These are phyloP conservation scores for Nesidiocoris tenuis DNA, from an alignment of 2,888 invertebrate species.

Conservation along the genomic window DNA sequence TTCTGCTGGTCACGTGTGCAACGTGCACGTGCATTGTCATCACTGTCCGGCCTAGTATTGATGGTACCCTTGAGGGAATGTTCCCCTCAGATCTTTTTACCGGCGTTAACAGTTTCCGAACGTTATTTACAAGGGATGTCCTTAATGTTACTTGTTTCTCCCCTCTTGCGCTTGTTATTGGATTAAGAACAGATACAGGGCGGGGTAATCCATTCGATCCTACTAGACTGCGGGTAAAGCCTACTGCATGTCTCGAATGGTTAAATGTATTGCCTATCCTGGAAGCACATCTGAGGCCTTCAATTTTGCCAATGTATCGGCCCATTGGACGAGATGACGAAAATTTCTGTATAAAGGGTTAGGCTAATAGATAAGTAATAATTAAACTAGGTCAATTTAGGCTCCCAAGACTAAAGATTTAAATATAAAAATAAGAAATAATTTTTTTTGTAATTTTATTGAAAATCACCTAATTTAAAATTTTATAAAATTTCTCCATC, in stretches of 20 bases:
- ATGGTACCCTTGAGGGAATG: conserved; percentile 15
- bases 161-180: not conserved
- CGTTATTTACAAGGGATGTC: not conserved
- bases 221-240: not conserved
- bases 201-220: not conserved
- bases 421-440: too few relatives aligned
- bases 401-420: too few relatives aligned
- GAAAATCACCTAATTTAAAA: too few relatives aligned
- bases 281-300: not conserved
- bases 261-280: not conserved
- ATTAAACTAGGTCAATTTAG: too few relatives aligned
- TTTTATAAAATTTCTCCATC: too few relatives aligned
- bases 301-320: not conserved
- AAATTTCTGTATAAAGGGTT: too few relatives aligned
- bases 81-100: conserved; percentile 21
- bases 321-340: not conserved
- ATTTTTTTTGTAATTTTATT: too few relatives aligned
- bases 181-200: not conserved
- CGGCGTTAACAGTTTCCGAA: not conserved
- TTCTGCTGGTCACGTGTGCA: not conserved
- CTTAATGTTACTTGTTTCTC: not conserved
- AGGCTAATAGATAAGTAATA: too few relatives aligned
- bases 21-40: conserved; percentile 19
- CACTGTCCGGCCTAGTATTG: conserved; percentile 12
- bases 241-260: not conserved